Evolutionary conservation across 2,888 invertebrate species (phyloP), one percentile per base, ranked within the genome.

Genomic region (Lithophane ornitopus): DNA sequence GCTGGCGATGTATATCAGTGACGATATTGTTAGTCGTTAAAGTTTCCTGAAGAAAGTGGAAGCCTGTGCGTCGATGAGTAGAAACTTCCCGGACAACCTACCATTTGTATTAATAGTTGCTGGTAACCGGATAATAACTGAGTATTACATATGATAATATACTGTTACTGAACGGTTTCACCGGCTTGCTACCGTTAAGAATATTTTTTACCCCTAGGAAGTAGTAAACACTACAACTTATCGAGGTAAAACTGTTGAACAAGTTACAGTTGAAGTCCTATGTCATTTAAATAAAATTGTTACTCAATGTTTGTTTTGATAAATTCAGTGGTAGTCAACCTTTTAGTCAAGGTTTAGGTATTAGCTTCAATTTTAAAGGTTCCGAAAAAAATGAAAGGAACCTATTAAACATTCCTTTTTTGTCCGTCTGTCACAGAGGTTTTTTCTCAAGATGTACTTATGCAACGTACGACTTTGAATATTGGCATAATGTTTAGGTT

Each of bases 31-130:
- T 67, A 65, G 22, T 80, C 26, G 66, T 80, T 76, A 76, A 72
- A 66, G 74, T 82, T 91, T 92, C 90, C 89, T 89, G 88, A 90
- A 87, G 92, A 93, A 93, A 93, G 91, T 85, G 76, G 85, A 76
- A 74, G 70, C 71, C 78, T 84, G 74, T 67, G 74, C 69, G 75
- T 75, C 82, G 72, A 87, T 81, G 80, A 81, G 76, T 76, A 85
- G 88, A 90, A 90, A 91, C 85, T 87, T 80, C 75, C 76, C 74
- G 58, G 54, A 70, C 78, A 73, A 73, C 80, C 59, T 83, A 77
- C 81, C 78, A 80, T 88, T 81, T 66, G 72, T 78, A 78, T 78
- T 70, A 76, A 74, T 83, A 81, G 82, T 85, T 59, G 41, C 71
- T 59, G 28, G 69, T 34, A 78, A 80, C 84, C 76, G 81, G 86